phyloP scores from a whole-genome alignment of 1,140 invertebrate species.

The Wiebesia pumilae region DNA sequence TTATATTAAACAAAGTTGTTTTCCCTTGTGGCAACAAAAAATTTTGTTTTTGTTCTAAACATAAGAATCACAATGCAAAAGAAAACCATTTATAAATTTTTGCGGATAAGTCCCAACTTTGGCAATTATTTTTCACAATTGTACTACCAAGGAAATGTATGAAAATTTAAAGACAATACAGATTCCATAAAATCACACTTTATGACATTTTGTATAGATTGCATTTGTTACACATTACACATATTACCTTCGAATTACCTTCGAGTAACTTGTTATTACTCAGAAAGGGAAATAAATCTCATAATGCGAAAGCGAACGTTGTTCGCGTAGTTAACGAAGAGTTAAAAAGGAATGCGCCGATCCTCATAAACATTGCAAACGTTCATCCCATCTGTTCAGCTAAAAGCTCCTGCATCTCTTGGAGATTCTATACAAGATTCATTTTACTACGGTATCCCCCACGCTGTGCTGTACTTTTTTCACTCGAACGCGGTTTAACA shows the following conservation, averaged over 20 bases:
- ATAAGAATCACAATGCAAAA: neutral
- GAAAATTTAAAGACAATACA: neutral
- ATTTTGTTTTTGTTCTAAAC: neutral
- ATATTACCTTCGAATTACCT: neutral
- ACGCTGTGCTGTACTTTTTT: neutral
- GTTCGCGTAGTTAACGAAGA: neutral
- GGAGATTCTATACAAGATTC: neutral
- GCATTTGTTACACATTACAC: neutral
- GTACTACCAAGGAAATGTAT: neutral
- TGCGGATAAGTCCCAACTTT: neutral
- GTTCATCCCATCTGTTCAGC: neutral
- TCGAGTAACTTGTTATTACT: neutral
- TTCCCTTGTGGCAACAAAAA: neutral
- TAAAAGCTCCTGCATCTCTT: neutral
- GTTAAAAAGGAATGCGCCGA: neutral
- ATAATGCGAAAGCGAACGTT: neutral
- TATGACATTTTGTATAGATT: neutral
- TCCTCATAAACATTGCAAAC: slow-evolving; percentile 21
- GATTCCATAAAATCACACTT: neutral
- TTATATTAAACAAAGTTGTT: no score
- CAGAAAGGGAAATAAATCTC: slow-evolving; percentile 28
- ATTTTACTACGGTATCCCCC: neutral
- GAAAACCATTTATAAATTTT: neutral
- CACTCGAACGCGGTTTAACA: neutral
- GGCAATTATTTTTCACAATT: neutral